Percentiles rank a stretch among this genome's conserved stretches.
phyloP scores from a whole-genome alignment of 2,113 vertebrate genomes.

The Tragelaphus buxtoni region DNA sequence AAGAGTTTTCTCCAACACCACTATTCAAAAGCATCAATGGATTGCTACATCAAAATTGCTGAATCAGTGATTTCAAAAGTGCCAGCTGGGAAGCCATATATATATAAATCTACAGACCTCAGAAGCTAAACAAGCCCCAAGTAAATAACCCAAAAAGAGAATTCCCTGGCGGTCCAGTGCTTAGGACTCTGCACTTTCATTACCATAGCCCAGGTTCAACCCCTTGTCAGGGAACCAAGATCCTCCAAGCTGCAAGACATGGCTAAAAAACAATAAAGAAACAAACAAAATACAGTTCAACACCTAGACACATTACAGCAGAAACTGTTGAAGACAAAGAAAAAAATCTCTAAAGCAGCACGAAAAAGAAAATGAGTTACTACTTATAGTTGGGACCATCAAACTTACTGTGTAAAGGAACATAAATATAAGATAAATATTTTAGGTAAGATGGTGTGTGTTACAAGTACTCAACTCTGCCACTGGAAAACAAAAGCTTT shows the following conservation, averaged over 20 bases:
- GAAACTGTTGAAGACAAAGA: not conserved
- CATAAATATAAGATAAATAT: not conserved
- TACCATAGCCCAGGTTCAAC: not conserved
- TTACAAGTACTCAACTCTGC: not conserved
- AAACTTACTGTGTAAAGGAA: not conserved
- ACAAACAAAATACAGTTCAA: not conserved
- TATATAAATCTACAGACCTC: not conserved
- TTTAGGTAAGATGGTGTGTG: not conserved
- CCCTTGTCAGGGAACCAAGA: not conserved
- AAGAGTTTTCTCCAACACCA: not conserved
- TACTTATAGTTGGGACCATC: not conserved
- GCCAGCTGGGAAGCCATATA: not conserved
- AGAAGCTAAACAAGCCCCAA: not conserved
- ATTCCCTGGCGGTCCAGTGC: not conserved
- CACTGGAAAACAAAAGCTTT: not conserved
- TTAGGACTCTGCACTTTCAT: not conserved
- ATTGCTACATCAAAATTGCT: not conserved
- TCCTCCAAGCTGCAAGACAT: not conserved
- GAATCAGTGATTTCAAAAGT: not conserved
- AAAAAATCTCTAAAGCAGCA: not conserved
- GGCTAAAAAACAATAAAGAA: not conserved
- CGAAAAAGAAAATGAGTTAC: not conserved
- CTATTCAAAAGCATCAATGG: not conserved
- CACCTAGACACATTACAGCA: not conserved
- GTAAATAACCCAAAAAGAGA: not conserved